Percentiles rank a stretch among this genome's conserved stretches.
Conservation (phyloP, 2,113 vertebrate genomes). For the Panthera uncia region DNA sequence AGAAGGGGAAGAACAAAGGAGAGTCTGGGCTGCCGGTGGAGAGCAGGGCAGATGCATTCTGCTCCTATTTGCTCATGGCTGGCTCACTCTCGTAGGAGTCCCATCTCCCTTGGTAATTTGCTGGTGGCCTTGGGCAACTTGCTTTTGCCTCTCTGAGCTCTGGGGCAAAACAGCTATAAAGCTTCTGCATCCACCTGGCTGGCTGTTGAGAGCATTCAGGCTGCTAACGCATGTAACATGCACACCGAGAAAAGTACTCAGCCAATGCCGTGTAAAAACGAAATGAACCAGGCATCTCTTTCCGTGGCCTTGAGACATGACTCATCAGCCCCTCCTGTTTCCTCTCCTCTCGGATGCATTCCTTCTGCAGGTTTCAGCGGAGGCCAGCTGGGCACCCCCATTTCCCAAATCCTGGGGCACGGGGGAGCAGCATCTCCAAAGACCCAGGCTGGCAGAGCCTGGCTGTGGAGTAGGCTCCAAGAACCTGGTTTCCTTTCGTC, state of each 20-base stretch:
- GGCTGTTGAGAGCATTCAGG: background rate
- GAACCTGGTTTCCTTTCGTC: background rate
- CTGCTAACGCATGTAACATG: accelerated
- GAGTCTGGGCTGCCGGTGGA: background rate
- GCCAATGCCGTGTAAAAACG: background rate
- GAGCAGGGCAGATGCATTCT: background rate
- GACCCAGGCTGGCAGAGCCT: background rate
- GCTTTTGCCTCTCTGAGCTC: background rate
- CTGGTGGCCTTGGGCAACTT: background rate
- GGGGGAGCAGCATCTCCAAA: too few relatives aligned
- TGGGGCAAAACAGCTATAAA: background rate
- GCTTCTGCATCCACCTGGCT: background rate
- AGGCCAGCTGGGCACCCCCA: background rate
- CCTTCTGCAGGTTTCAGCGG: background rate
- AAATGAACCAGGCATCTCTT: too few relatives aligned
- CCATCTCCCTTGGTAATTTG: background rate
- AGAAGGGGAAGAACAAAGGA: background rate
- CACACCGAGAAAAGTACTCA: background rate
- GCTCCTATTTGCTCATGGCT: background rate
- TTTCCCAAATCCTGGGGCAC: accelerated
- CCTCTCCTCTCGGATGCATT: background rate
- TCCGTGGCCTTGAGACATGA: background rate
- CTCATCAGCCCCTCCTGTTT: too few relatives aligned
- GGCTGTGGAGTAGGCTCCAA: background rate
- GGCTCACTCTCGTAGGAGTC: background rate